A percentile compares a stretch with the other conserved stretches of the same genome.
Conservation (phyloP, 2,113 vertebrate genomes). For the Brienomyrus longianalis region DNA sequence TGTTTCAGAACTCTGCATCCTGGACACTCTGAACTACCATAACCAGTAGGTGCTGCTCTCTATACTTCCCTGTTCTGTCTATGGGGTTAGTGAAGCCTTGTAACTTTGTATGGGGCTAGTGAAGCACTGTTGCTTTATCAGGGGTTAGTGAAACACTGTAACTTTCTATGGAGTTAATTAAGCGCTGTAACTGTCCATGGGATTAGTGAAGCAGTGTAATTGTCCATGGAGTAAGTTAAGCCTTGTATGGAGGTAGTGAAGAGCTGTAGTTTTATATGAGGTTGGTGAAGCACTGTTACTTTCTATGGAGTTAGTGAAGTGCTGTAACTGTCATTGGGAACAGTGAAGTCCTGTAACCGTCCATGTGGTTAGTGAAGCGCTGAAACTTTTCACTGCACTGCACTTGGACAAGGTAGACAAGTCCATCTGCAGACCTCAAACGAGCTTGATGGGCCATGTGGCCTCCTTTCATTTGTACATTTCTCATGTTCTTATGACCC, state of each 20-base stretch:
- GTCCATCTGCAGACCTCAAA: not conserved
- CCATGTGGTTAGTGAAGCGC: not conserved
- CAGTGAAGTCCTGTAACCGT: not conserved
- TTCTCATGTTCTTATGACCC: not conserved
- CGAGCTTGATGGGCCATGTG: too few relatives aligned
- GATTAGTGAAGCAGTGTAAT: not conserved
- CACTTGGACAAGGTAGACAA: not conserved
- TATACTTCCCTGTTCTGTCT: not conserved
- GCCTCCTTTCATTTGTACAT: too few relatives aligned
- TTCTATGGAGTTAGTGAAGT: not conserved
- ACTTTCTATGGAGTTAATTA: not conserved
- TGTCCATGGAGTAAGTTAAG: not conserved
- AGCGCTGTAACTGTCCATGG: not conserved
- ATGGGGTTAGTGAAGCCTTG: not conserved
- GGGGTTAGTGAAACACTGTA: not conserved
- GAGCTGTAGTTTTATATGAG: not conserved
- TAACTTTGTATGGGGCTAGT: not conserved
- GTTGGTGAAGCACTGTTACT: not conserved
- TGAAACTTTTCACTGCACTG: not conserved
- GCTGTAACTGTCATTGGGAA: not conserved
- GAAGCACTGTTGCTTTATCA: not conserved
- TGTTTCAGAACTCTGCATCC: slow-evolving; percentile 86
- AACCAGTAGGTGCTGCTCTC: slow-evolving; percentile 76
- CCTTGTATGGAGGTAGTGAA: not conserved
- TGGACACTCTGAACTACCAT: slow-evolving; percentile 83